Evolutionary conservation across 2,113 vertebrate genomes (phyloP).

Genomic region (Nannospalax galili): DNA sequence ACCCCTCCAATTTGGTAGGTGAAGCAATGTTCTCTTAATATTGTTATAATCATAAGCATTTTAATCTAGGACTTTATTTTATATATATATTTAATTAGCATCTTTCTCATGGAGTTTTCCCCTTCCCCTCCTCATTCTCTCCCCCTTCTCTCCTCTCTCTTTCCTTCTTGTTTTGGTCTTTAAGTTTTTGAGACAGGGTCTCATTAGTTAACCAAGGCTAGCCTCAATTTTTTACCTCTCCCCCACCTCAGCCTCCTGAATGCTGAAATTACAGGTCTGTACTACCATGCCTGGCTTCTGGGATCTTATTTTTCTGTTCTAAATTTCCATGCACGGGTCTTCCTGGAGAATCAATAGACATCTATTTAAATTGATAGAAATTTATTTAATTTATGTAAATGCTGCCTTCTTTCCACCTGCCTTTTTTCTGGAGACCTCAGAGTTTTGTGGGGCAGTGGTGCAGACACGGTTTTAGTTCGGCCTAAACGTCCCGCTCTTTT

Average conservation of each 20-base stretch:
- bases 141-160: not conserved
- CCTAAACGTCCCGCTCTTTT: not conserved
- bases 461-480: not conserved
- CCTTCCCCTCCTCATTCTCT: too few relatives aligned
- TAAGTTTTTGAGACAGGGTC: not conserved
- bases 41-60: not conserved
- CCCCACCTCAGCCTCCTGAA: not conserved
- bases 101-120: not conserved
- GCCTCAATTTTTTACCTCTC: not conserved
- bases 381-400: not conserved
- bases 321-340: not conserved
- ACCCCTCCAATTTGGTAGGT: not conserved
- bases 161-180: not conserved
- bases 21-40: not conserved
- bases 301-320: not conserved
- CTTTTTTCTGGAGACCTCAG: not conserved
- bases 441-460: not conserved
- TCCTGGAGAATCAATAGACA: not conserved
- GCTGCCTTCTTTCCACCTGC: not conserved
- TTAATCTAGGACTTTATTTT: slow-evolving; percentile 17
- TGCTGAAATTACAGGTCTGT: not conserved
- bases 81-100: too few relatives aligned
- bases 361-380: too few relatives aligned
- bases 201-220: not conserved
- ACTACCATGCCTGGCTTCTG: not conserved